Evolutionary conservation across 1,140 invertebrate genomes (phyloP), one percentile per base, ranked within the genome.

Genomic region (Aporrectodea caliginosa): DNA sequence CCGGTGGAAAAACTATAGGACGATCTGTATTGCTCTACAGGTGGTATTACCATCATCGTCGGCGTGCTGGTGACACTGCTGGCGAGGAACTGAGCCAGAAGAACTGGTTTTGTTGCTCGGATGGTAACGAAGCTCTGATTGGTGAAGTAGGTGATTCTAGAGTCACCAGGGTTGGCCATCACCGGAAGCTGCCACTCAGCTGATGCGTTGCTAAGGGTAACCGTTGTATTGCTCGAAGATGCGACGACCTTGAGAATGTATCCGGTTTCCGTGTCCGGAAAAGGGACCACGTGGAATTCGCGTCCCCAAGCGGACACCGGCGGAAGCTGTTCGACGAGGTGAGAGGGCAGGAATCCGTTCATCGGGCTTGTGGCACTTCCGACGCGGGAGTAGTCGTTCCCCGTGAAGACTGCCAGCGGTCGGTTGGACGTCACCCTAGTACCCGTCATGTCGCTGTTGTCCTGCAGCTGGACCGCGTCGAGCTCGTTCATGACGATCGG

Each of bases 261-360:
- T 1, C 84, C 85, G 22, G 77, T 76, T 1, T 78, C 81, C 71
- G 84, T 73, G 16, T 78, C 70, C n/a, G 83, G 82, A 29, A 82
- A 82, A 0, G 85, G 82, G 16, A 82, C 82, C 2, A 81, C 81
- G 27, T 78, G 73, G 73, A 84, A 86, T 35, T 79, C 72, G 29
- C 80, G 83, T 6, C 85, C 85, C 85, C 85, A 86, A 16, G 81
- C 81, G 16, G 81, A 43, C 6, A 83, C 82, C 2, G 85, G 84
- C 58, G 82, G 80, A 43, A 86, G 74, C 72, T 84, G 82, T 69
- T 84, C 84, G 6, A 83, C 84, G 31, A 86, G 72, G 79, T 85
- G 83, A 80, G 84, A 85, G 2, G 76, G 31, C 43, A 78, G 78
- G 2, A 35, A 74, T 16, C 74, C 81, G 0, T 70, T 68, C 1